A percentile compares a stretch with the other conserved stretches of the same genome.
Evolutionary conservation across 2,113 vertebrate species (phyloP).

Genomic region (Cynoglossus semilaevis): DNA sequence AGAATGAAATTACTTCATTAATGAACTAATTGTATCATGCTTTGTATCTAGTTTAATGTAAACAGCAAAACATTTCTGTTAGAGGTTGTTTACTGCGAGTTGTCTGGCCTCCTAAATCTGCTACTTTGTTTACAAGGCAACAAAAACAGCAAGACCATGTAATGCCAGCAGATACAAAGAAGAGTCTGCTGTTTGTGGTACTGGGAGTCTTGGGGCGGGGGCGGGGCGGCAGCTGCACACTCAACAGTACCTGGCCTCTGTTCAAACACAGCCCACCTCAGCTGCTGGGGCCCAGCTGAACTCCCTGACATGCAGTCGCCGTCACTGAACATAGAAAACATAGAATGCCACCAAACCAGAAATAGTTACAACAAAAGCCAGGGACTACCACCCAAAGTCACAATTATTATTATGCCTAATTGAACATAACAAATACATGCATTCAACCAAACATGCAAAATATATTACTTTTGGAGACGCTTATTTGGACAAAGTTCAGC

Average conservation of each 20-base stretch:
- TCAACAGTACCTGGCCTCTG: slow-evolving; percentile 30
- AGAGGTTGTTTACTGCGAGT: too few relatives aligned
- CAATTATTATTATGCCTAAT: too few relatives aligned
- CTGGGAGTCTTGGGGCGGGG: background rate
- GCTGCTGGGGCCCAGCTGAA: slow-evolving; percentile 20
- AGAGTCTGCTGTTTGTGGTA: background rate
- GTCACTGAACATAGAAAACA: slow-evolving; percentile 19
- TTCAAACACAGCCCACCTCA: slow-evolving; percentile 34
- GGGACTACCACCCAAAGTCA: too few relatives aligned
- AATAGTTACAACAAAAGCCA: background rate
- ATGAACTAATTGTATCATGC: background rate
- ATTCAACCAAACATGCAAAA: background rate
- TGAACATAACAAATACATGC: background rate
- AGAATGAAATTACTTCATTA: too few relatives aligned
- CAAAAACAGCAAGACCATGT: background rate
- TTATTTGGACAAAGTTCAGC: slow-evolving; percentile 15
- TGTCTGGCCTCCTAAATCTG: background rate
- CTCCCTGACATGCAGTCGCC: slow-evolving; percentile 20
- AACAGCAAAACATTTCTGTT: too few relatives aligned
- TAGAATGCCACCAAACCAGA: background rate
- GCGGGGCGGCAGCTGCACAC: slow-evolving; percentile 17
- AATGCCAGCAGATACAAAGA: too few relatives aligned
- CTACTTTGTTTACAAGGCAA: background rate
- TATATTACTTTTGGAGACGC: slow-evolving; percentile 23
- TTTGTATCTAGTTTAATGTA: too few relatives aligned